Evolutionary conservation across 2,113 vertebrate species (phyloP), one percentile per base, ranked within the genome.

Genomic region (Syngnathoides biaculeatus): DNA sequence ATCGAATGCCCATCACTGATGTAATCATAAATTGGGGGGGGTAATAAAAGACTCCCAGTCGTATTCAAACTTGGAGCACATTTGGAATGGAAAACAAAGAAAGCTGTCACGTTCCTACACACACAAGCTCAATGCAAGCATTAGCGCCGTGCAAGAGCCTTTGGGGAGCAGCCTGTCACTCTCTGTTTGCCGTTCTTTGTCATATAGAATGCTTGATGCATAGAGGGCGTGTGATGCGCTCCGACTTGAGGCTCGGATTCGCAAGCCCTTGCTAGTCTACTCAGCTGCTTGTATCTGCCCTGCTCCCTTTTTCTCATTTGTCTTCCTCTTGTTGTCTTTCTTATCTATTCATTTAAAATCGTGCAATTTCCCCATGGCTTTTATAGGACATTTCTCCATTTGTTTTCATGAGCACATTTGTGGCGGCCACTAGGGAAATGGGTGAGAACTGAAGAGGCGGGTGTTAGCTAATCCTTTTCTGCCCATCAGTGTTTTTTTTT

Each of bases 111-210:
- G 59, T 24, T 64, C 43, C 40, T 52, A 27, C 67, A 64, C 20
- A 20, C 48, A 67, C 66, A 52, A 66, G 47, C 43, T 19, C 48
- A 22, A 56, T 38, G 52, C 67, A 59, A 59, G 74, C 72, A 74
- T 61, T 43, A 66, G 8, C 68, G 71, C 11, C 50, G 64, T 68
- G 69, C 64, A 48, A 39, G 2, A 38, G 60, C 67, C 84, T 88
- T 74, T 30, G 65, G 82, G 72, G 72, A 80, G 67, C 35, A 58
- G 35, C 63, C 85, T 87, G 86, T 87, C 89, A 81, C 87, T 78
- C 83, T 79, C 35, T 69, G 83, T 88, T 81, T 79, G 71, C 56
- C 65, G 71, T 83, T 79, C 78, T 71, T 63, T 77, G 79, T 81
- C 79, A 80, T 79, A 73, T 71, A 72, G 67, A 67, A 75, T 66